These are phyloP conservation scores for Cheirogaleus medius DNA, from an alignment of 2,113 vertebrate genomes.

Conservation along the genomic window DNA sequence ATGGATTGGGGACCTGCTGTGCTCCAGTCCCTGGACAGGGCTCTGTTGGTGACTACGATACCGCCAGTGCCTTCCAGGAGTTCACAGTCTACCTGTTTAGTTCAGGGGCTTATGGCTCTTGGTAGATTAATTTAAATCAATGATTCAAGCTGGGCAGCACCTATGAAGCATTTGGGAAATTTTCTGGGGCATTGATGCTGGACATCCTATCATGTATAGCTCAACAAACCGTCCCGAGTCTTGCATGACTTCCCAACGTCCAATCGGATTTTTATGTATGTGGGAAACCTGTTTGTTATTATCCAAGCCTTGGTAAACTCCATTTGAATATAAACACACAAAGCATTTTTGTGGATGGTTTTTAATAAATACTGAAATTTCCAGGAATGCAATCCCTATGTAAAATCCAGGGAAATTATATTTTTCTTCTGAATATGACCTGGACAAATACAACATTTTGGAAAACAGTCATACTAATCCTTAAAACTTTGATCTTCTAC, in stretches of 20 bases:
- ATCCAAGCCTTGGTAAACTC: not conserved
- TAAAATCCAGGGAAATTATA: not conserved
- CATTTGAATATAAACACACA: not conserved
- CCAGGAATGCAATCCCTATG: not conserved
- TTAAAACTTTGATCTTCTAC: constrained; percentile 41
- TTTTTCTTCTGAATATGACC: constrained; percentile 42
- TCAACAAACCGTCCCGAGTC: not conserved
- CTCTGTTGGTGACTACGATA: not conserved
- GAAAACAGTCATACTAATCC: not conserved
- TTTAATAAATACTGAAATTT: constrained; percentile 48
- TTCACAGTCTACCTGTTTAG: not conserved
- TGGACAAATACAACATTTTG: constrained; percentile 37
- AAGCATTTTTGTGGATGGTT: constrained; percentile 2
- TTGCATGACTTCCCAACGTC: not conserved
- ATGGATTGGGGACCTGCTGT: not conserved
- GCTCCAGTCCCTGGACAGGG: not conserved
- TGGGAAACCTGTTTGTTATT: constrained; percentile 6
- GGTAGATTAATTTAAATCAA: not conserved
- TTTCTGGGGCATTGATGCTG: not conserved
- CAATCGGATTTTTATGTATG: not conserved
- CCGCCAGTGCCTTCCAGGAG: not conserved
- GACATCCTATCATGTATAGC: not conserved
- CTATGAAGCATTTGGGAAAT: not conserved
- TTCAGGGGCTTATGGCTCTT: not conserved
- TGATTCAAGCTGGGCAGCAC: not conserved